phyloP scores from a whole-genome alignment of 2,113 vertebrate species.

The Carettochelys insculpta region DNA sequence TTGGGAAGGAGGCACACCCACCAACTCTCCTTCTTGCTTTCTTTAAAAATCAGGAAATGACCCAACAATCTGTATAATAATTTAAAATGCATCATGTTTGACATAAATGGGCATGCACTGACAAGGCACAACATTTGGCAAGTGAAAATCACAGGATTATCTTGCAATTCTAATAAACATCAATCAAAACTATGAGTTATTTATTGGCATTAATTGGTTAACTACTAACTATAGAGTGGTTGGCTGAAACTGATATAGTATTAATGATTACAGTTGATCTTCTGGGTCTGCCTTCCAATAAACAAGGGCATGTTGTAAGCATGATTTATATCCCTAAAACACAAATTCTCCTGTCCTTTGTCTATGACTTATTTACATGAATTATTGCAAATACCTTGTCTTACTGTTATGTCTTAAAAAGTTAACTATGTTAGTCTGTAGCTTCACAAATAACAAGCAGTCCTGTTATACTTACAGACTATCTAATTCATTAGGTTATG shows the following conservation, averaged over 20 bases:
- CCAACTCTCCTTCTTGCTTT: too few species aligned
- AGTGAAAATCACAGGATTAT: not conserved
- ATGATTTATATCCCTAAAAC: not conserved
- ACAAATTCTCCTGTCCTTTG: not conserved
- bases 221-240: not conserved
- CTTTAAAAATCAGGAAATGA: not conserved
- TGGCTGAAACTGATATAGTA: not conserved
- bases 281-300: not conserved
- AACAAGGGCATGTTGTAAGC: not conserved
- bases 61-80: not conserved
- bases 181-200: not conserved
- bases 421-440: too few species aligned
- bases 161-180: not conserved
- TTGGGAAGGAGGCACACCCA: too few species aligned
- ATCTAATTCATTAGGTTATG: too few species aligned
- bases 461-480: too few species aligned
- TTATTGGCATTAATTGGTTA: slow-evolving; percentile 10
- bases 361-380: slow-evolving; percentile 1
- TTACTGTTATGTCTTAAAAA: not conserved
- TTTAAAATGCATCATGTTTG: not conserved
- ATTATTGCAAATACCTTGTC: not conserved
- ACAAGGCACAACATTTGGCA: not conserved
- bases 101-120: not conserved
- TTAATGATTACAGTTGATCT: slow-evolving; percentile 15
- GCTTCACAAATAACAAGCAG: too few species aligned